phyloP scores from a whole-genome alignment of 2,888 invertebrate genomes.

The Dicranocentrus wangi region DNA sequence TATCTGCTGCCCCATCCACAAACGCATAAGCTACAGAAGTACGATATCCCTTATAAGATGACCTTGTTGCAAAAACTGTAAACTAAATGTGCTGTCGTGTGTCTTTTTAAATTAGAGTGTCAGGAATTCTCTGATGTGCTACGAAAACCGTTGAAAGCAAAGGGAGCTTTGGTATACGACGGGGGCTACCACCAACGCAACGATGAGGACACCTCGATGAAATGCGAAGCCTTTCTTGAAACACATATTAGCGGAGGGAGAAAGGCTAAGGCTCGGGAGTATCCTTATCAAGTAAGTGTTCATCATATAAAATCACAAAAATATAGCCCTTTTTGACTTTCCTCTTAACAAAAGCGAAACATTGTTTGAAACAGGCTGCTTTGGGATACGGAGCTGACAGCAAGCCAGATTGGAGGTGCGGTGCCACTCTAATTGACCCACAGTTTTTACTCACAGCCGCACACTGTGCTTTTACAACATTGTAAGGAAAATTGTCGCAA shows the following conservation, averaged over 20 bases:
- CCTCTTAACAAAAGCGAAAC: too few relatives aligned
- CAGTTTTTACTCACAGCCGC: conserved; percentile 61
- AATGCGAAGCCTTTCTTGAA: conserved; percentile 23
- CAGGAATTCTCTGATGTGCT: conserved; percentile 34
- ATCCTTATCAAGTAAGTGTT: conserved; percentile 61
- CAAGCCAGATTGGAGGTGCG: conserved; percentile 60
- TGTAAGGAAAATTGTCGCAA: neutral
- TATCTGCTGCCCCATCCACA: conserved; percentile 54
- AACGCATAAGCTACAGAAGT: conserved; percentile 35
- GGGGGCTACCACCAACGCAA: neutral
- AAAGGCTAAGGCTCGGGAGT: conserved; percentile 50
- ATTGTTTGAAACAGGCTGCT: conserved; percentile 64
- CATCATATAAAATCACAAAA: neutral
- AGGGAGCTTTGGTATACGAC: conserved; percentile 4
- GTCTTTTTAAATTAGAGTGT: too few relatives aligned
- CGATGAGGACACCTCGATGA: neutral
- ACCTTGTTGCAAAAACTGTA: too few relatives aligned
- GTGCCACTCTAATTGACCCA: conserved; percentile 57
- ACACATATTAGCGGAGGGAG: conserved; percentile 60
- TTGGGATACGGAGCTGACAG: conserved; percentile 56
- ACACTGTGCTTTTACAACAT: conserved; percentile 44
- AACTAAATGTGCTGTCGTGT: too few relatives aligned
- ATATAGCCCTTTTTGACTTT: too few relatives aligned
- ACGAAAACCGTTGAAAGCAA: conserved; percentile 4
- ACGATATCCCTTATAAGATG: too few relatives aligned